Evolutionary conservation across 1,140 invertebrate species (phyloP).

Genomic region (Eulimnadia texana): DNA sequence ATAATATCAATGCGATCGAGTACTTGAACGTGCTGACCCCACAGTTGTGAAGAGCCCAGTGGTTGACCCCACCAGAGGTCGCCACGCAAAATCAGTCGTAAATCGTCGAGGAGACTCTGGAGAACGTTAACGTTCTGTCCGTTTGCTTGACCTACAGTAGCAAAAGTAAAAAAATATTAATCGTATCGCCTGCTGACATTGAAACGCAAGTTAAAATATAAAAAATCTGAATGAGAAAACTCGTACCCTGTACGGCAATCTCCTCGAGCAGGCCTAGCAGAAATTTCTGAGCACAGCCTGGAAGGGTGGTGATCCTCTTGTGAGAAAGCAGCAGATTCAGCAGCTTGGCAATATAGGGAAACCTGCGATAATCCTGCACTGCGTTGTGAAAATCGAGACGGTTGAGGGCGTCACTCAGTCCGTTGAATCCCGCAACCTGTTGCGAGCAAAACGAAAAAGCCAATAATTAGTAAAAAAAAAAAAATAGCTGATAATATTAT

Average conservation of each 20-base stretch:
- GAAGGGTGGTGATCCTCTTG: conserved; percentile 64
- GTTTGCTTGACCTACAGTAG: conserved; percentile 31
- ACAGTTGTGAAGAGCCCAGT: conserved; percentile 70
- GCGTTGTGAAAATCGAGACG: conserved; percentile 86
- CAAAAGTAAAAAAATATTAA: conserved; percentile 16
- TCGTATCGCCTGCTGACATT: conserved; percentile 12
- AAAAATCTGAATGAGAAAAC: conserved; percentile 2
- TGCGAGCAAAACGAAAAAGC: too few relatives aligned
- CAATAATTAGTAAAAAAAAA: too few relatives aligned
- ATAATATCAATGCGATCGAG: conserved; percentile 70
- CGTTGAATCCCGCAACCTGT: conserved; percentile 87
- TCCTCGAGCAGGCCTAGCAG: conserved; percentile 87
- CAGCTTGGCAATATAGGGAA: conserved; percentile 91
- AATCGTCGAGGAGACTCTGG: conserved; percentile 54
- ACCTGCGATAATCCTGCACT: conserved; percentile 79
- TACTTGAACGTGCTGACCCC: conserved; percentile 70
- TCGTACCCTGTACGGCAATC: conserved; percentile 69
- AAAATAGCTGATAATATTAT: too few relatives aligned
- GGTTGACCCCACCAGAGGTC: conserved; percentile 69
- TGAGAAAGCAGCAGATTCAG: conserved; percentile 72
- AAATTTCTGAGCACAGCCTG: conserved; percentile 84
- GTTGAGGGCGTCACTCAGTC: conserved; percentile 84
- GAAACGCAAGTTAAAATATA: conserved; percentile 14
- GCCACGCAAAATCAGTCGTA: conserved; percentile 48
- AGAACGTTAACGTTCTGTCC: conserved; percentile 76